Base-by-base conservation (phyloP, 2,888 invertebrate species). In the Cremastinae sp. region DNA sequence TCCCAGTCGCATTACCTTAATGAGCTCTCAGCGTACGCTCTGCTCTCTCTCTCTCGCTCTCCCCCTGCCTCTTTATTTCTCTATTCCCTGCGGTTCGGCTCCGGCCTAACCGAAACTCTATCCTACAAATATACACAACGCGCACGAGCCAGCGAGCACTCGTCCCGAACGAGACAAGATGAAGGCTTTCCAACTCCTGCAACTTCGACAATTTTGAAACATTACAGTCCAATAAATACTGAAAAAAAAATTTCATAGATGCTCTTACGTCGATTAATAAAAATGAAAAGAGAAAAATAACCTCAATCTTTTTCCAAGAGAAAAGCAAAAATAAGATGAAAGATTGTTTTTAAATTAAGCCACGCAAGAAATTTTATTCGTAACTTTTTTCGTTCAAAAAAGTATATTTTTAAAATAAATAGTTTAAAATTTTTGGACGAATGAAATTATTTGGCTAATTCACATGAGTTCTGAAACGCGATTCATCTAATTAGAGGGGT, bases 1-100 rank as follows among this genome's bases (percentile, higher is more conserved):
- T 89, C 87, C 88, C 88, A 87, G 87, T 85, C 88, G 88, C 89
- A 89, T 89, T 89, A 89, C 85, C 85, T 86, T 88, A 88, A 89
- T 89, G 88, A 89, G 88, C 86, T 49, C 86, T 85, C 83, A 82
- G 83, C 78, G 82, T 82, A 81, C 68, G 64, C 75, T 75, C 62
- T 64, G 2, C 28, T 2, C 5, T 5, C 28, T 5, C 2, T 28
- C 28, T 28, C 28, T 28, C 28, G 2, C 28, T 28, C 28, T 28
- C 28, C 5, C 28, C 5, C 28, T 28, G 28, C 28, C 28, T 28
- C 28, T 28, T 28, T 28, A 2, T 28, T 28, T 5, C 64, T 68
- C 68, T 73, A 73, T 70, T 45, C 74, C 77, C 77, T 58, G 68
- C 54, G 61, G 73, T 71, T 70, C 68, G 49, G 69, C 73, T 28